Percentiles rank a stretch among this genome's conserved stretches.
Evolutionary conservation across 2,113 vertebrate genomes (phyloP).

Genomic region (Pyxicephalus adspersus): DNA sequence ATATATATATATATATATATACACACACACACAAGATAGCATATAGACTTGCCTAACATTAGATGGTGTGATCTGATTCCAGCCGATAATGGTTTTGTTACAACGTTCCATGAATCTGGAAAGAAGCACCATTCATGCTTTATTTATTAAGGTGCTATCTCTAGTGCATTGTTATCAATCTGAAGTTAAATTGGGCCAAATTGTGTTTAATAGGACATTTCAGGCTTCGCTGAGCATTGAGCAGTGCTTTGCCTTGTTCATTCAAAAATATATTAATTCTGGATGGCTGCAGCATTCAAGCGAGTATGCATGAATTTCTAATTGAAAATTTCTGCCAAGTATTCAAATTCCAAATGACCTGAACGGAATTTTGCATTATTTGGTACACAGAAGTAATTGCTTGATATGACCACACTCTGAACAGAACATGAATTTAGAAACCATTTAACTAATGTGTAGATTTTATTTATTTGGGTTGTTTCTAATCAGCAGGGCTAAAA

Average conservation of each 20-base stretch:
- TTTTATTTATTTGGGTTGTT: too few relatives aligned
- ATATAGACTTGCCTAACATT: too few relatives aligned
- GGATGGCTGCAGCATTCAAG: conserved; percentile 20
- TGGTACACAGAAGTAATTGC: conserved; percentile 6
- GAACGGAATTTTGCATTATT: background rate
- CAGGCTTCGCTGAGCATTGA: conserved; percentile 18
- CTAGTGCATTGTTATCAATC: background rate
- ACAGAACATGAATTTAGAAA: background rate
- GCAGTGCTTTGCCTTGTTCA: conserved; percentile 25
- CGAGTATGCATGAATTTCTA: conserved; percentile 31
- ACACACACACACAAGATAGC: background rate
- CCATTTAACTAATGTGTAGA: too few relatives aligned
- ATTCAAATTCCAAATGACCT: conserved; percentile 18
- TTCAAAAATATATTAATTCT: conserved; percentile 37
- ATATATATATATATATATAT: background rate
- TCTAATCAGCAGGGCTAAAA: too few relatives aligned
- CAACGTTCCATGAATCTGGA: background rate
- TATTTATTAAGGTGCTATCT: background rate
- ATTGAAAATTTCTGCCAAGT: conserved; percentile 31
- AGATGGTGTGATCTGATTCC: too few relatives aligned
- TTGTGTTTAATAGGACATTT: conserved; percentile 20
- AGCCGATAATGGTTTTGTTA: too few relatives aligned
- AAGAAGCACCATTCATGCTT: too few relatives aligned
- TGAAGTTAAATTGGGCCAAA: conserved; percentile 16
- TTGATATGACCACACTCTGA: background rate